These are phyloP conservation scores for Theonella swinhoei DNA, from an alignment of 37 sponge, comb jelly and placozoan species.

Conservation along the genomic window DNA sequence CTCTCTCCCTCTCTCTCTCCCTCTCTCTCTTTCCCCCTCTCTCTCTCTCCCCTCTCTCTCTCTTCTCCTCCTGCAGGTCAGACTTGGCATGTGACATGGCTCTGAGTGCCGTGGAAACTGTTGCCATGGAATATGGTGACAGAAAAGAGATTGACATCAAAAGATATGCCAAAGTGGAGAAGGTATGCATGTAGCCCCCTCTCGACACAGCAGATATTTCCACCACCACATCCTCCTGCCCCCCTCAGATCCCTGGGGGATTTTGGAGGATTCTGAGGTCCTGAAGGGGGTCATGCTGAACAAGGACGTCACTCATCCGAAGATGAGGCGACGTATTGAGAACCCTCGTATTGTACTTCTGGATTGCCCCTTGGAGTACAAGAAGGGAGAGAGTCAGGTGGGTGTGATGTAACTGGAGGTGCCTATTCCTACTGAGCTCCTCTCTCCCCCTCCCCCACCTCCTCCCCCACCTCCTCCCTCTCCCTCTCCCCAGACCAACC, in stretches of 20 bases:
- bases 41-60: no score
- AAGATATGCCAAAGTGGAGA: conserved; percentile 94
- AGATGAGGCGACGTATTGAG: conserved; percentile 90
- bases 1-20: not conserved
- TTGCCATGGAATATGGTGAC: conserved; percentile 72
- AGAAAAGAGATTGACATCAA: conserved; percentile 97
- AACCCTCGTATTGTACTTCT: conserved; percentile 93
- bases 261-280: conserved; percentile 87
- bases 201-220: not conserved
- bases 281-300: conserved; percentile 94
- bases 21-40: conserved; percentile 10
- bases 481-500: conserved; percentile 68
- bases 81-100: conserved; percentile 93
- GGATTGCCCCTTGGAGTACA: conserved; percentile 97
- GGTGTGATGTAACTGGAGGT: conserved; percentile 23
- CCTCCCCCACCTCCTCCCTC: no score
- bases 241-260: conserved; percentile 89
- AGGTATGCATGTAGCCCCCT: conserved; percentile 42
- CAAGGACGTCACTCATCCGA: conserved; percentile 96
- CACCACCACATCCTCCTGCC: not conserved
- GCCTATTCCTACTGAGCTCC: no score
- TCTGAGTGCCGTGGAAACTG: conserved; percentile 89
- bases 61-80: conserved; percentile 52
- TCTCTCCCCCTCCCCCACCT: no score
- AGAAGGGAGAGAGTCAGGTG: conserved; percentile 96